These are phyloP conservation scores for Solea solea DNA, from an alignment of 2,113 vertebrate genomes.

Conservation along the genomic window DNA sequence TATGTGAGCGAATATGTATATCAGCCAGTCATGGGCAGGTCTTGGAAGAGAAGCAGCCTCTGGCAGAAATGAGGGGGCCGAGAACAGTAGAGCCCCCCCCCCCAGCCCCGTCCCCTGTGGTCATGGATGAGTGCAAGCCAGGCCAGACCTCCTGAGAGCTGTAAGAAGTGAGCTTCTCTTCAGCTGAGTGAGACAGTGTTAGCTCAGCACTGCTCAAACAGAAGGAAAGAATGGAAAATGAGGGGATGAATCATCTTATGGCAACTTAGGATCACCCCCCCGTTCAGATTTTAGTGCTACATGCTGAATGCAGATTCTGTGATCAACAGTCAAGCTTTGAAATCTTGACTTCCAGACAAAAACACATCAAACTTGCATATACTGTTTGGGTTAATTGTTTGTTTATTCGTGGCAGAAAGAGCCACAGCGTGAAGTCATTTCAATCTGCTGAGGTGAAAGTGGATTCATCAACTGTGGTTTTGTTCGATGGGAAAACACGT, in stretches of 20 bases:
- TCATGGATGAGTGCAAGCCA: slow-evolving; percentile 73
- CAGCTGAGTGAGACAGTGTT: slow-evolving; percentile 45
- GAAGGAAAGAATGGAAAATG: slow-evolving; percentile 47
- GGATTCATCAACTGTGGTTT: slow-evolving; percentile 22
- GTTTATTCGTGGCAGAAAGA: neutral
- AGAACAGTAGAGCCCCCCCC: slow-evolving; percentile 48
- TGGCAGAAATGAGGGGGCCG: slow-evolving; percentile 40
- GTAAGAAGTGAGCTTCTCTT: slow-evolving; percentile 46
- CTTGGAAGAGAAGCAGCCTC: slow-evolving; percentile 37
- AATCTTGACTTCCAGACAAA: slow-evolving; percentile 3
- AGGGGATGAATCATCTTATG: slow-evolving; percentile 52
- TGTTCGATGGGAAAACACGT: slow-evolving; percentile 45
- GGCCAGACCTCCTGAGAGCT: slow-evolving; percentile 67
- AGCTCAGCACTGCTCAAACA: slow-evolving; percentile 26
- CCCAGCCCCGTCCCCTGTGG: slow-evolving; percentile 55
- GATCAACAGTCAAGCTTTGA: neutral
- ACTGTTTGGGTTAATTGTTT: neutral
- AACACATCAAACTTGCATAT: neutral
- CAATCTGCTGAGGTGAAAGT: slow-evolving; percentile 12
- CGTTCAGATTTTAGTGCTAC: slow-evolving; percentile 3
- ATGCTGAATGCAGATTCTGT: slow-evolving; percentile 6
- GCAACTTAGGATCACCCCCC: slow-evolving; percentile 7
- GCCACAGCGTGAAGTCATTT: slow-evolving; percentile 12
- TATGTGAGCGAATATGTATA: neutral
- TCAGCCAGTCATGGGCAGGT: slow-evolving; percentile 46